Evolutionary conservation across 2,888 invertebrate species (phyloP), one percentile per base, ranked within the genome.

Genomic region (Sesia bembeciformis): DNA sequence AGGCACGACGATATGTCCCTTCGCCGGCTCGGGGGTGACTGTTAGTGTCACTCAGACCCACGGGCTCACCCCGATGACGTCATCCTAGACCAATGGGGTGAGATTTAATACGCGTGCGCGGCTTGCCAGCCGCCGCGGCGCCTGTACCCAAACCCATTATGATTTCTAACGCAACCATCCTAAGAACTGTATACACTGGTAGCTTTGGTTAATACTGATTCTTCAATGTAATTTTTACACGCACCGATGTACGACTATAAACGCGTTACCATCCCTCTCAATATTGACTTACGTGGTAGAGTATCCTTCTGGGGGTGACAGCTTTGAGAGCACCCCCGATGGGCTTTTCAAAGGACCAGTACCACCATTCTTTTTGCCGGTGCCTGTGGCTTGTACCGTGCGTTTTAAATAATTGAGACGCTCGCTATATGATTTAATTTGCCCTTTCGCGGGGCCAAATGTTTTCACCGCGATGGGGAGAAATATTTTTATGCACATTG

Each of bases 31-130:
- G 68, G 81, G 88, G 86, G 85, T 87, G 81, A 89, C 88, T 89
- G 87, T 82, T 86, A 72, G 77, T 84, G 83, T 84, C 84, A 84
- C 77, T 79, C 76, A 76, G 78, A 83, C 69, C 80, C 71, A 74
- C 78, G 79, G 79, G 80, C 83, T 86, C 85, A 88, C 86, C 88
- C 87, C 76, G 84, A 85, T 89, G 88, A 89, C 88, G 88, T 89
- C 88, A 89, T 77, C 79, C 66, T 80, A 83, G 79, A 81, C 88
- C 88, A 89, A 89, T 88, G 69, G 85, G 85, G 83, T 80, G 78
- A 74, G 73, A 74, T 74, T 66, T 64, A 55, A 53, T 60, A 71
- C 88, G 87, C 88, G 81, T 83, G 88, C 88, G 88, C 74, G 80
- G 59, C 67, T n/a, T 62, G 56, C 65, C 74, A 88, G 88, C 84